Evolutionary conservation across 2,888 invertebrate genomes (phyloP), one percentile per base, ranked within the genome.

Genomic region (Auanema sp.): DNA sequence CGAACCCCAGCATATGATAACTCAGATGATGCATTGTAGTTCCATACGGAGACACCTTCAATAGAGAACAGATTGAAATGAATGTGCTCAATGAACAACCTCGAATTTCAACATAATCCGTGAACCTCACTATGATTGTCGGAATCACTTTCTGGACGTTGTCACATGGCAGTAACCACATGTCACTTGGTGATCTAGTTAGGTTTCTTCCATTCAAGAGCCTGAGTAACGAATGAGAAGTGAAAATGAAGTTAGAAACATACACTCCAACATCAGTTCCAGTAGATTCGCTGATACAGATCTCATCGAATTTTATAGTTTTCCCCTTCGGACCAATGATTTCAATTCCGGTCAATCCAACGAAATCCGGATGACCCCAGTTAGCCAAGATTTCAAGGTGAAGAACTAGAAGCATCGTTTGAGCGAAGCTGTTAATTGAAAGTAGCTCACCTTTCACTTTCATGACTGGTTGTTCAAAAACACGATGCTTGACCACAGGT

Each of bases 21-120:
- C 69, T 91, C 91, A 77, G 89, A 87, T 72, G 88, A 89, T 61
- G 89, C 89, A 84, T 92, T 92, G 85, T 91, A 92, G 85, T 92
- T 92, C 91, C 91, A 92, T 53, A 92, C 79, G 56, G 89, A 87
- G 25, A 92, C 85, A 58, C 90, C 87, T 41, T 33, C 14, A 12
- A 12, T 12, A 43, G 14, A 43, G 43, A 43, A 43, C 11, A 11
- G 43, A 43, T 43, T n/a, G 43, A 51, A 12, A 51, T n/a, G 51
- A n/a, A 51, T 18, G 18, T 18, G 12, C 51, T 51, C 10, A n/a
- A n/a, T n/a, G 2, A 24, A 49, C 24, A 23, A 69, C 72, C 72
- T 25, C 60, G 56, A 5, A 77, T 53, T 1, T 61, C 50, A 11
- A 68, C 47, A 0, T 71, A 59, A 51, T 68, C 62, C 0, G 54